phyloP scores from a whole-genome alignment of 1,140 invertebrate species.

The Temnothorax nylanderi region DNA sequence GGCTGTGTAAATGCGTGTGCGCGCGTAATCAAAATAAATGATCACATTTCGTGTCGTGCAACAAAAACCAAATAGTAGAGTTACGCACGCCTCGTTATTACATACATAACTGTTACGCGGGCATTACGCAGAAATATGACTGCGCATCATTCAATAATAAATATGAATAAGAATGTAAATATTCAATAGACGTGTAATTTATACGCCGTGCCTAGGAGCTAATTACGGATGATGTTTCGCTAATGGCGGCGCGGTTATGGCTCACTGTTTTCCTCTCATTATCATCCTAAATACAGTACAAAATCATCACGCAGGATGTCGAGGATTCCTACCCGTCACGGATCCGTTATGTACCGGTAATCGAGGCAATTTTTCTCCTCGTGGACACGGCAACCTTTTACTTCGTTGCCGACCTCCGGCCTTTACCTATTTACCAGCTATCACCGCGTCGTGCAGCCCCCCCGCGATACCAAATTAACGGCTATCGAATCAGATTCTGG shows the following conservation, averaged over 20 bases:
- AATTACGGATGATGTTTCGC: slow-evolving; percentile 50
- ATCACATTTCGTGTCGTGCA: no score
- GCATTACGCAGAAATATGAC: neutral
- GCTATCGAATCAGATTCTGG: slow-evolving; percentile 8
- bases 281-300: slow-evolving; percentile 57
- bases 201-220: slow-evolving; percentile 19
- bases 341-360: slow-evolving; percentile 45
- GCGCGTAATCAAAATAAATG: neutral
- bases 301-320: slow-evolving; percentile 40
- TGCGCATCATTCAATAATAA: slow-evolving; percentile 30
- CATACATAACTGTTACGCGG: slow-evolving; percentile 1
- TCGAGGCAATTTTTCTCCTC: slow-evolving; percentile 48
- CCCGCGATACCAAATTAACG: slow-evolving; percentile 13
- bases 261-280: slow-evolving; percentile 45
- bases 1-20: neutral
- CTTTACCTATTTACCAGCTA: slow-evolving; percentile 57
- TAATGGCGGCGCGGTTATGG: slow-evolving; percentile 23
- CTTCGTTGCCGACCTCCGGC: slow-evolving; percentile 49
- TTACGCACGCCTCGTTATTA: neutral
- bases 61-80: neutral
- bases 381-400: slow-evolving; percentile 47
- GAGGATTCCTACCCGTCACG: slow-evolving; percentile 44
- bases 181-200: slow-evolving; percentile 49
- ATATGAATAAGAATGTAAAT: slow-evolving; percentile 54
- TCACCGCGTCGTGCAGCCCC: neutral